phyloP scores from a whole-genome alignment of 2,888 invertebrate genomes.

The Sussaba pulchella region DNA sequence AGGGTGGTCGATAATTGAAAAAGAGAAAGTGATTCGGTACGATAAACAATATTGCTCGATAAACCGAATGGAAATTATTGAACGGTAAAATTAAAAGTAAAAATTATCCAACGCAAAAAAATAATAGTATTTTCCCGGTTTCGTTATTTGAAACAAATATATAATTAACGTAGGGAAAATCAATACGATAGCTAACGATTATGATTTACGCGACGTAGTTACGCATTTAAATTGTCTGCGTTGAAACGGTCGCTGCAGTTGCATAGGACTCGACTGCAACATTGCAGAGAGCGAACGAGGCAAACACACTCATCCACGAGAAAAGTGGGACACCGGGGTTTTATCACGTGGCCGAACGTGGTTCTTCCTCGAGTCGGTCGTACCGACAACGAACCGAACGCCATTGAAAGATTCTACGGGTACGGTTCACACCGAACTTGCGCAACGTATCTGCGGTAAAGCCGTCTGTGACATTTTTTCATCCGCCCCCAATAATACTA shows the following conservation, averaged over 20 bases:
- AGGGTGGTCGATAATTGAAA: constrained; percentile 7
- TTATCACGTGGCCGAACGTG: constrained; percentile 38
- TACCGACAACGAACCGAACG: constrained; percentile 11
- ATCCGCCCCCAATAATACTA: no score
- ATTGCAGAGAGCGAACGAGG: not conserved
- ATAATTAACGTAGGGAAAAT: no score
- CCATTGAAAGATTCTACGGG: constrained; percentile 33
- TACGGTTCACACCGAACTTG: constrained; percentile 40
- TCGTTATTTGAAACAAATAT: no score
- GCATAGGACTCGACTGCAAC: constrained; percentile 31
- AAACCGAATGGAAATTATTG: not conserved
- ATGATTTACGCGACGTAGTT: constrained; percentile 1
- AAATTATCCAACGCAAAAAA: not conserved
- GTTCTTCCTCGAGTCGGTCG: constrained; percentile 15
- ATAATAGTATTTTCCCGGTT: not conserved
- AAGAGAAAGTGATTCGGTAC: constrained; percentile 41
- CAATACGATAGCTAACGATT: not conserved
- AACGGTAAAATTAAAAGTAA: not conserved
- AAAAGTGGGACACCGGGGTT: constrained; percentile 57
- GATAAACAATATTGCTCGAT: not conserved
- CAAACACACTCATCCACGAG: constrained; percentile 16
- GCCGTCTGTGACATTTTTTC: no score
- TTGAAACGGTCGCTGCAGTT: constrained; percentile 33
- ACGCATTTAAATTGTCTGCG: constrained; percentile 17
- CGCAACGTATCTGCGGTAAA: constrained; percentile 11